phyloP scores from a whole-genome alignment of 1,140 invertebrate species.

The Lasaia peninsularis region DNA sequence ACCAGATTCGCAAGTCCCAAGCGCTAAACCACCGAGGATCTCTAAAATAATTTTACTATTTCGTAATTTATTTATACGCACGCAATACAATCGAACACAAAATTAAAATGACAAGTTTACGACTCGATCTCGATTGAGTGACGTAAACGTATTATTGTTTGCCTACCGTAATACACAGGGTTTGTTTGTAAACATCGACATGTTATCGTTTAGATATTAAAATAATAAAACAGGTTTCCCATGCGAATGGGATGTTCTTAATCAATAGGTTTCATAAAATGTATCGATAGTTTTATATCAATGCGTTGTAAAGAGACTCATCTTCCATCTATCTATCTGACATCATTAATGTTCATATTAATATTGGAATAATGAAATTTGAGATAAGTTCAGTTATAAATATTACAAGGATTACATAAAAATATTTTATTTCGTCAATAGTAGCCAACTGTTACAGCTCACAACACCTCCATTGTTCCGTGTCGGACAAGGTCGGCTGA shows the following conservation, averaged over 20 bases:
- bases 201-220: neutral
- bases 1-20: too few relatives aligned
- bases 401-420: neutral
- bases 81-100: too few relatives aligned
- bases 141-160: neutral
- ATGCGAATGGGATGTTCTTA: neutral
- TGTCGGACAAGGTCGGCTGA: conserved; percentile 67
- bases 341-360: neutral
- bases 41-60: too few relatives aligned
- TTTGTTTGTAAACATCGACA: neutral
- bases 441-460: conserved; percentile 27
- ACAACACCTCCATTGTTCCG: conserved; percentile 58
- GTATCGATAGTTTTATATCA: neutral
- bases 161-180: neutral
- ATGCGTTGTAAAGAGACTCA: neutral
- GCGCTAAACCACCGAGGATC: too few relatives aligned
- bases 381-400: neutral
- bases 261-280: neutral
- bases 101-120: too few relatives aligned
- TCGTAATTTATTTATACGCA: too few relatives aligned
- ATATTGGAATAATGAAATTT: neutral
- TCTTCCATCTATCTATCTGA: too few relatives aligned
- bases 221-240: neutral
- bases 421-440: conserved; percentile 19
- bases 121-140: neutral